Conservation (phyloP, 2,888 invertebrate species). For the Hirtodrosophila duncani region DNA sequence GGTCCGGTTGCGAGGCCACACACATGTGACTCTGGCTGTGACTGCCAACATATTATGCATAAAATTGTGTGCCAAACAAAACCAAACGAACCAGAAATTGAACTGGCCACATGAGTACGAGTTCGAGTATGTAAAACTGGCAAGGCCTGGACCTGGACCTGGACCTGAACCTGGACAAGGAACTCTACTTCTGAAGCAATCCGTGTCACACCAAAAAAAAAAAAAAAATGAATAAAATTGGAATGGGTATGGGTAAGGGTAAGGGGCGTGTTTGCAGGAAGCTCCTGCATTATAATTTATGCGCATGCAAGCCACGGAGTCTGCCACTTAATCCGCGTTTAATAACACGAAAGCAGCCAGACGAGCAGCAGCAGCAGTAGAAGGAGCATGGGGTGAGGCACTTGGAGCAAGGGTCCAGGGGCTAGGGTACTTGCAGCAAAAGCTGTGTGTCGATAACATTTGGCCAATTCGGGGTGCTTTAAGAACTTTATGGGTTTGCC, state of each 20-base stretch:
- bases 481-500: slow-evolving; percentile 41
- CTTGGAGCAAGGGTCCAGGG: not conserved
- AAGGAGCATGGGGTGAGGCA: not conserved
- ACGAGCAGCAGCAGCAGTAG: slow-evolving; percentile 6
- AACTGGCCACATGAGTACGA: too few relatives aligned
- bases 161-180: slow-evolving; percentile 7
- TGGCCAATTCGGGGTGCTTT: slow-evolving; percentile 34
- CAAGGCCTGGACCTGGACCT: slow-evolving; percentile 22
- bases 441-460: slow-evolving; percentile 32
- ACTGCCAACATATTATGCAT: slow-evolving; percentile 62
- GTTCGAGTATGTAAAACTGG: slow-evolving; percentile 52
- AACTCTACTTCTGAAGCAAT: slow-evolving; percentile 14
- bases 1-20: slow-evolving; percentile 13
- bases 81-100: slow-evolving; percentile 60
- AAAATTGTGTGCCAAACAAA: slow-evolving; percentile 68
- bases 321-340: slow-evolving; percentile 73
- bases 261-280: slow-evolving; percentile 44
- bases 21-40: slow-evolving; percentile 64
- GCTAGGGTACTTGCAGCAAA: slow-evolving; percentile 21
- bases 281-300: slow-evolving; percentile 66
- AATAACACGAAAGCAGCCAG: slow-evolving; percentile 62
- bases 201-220: slow-evolving; percentile 14
- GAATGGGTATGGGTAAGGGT: too few relatives aligned
- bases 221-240: slow-evolving; percentile 1
- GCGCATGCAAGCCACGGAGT: slow-evolving; percentile 71